phyloP scores from a whole-genome alignment of 2,888 invertebrate species.

The Strigamia transsilvanica region DNA sequence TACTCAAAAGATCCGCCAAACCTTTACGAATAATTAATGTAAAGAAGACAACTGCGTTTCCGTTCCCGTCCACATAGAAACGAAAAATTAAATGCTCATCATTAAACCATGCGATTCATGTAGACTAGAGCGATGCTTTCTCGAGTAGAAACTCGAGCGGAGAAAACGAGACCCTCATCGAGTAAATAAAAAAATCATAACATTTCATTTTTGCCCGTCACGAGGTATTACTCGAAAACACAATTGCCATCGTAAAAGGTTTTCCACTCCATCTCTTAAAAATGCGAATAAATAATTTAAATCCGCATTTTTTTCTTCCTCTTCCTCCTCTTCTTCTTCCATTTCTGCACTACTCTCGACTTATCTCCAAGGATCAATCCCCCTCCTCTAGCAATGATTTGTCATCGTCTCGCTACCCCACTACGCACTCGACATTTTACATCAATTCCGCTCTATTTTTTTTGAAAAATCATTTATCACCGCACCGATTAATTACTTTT shows the following conservation, averaged over 20 bases:
- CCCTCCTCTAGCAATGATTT: not conserved
- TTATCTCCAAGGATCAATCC: slow-evolving; percentile 29
- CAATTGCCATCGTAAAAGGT: slow-evolving; percentile 39
- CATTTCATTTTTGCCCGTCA: slow-evolving; percentile 42
- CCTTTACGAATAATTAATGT: too few species aligned
- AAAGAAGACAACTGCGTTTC: not conserved
- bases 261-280: slow-evolving; percentile 32
- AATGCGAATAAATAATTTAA: slow-evolving; percentile 25
- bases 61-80: not conserved
- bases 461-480: not conserved
- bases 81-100: slow-evolving; percentile 6
- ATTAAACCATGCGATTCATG: not conserved
- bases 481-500: not conserved
- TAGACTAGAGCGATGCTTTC: not conserved
- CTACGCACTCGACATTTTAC: not conserved
- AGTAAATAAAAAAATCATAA: slow-evolving; percentile 44
- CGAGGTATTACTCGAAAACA: slow-evolving; percentile 42
- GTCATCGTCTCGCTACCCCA: not conserved
- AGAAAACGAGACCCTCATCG: slow-evolving; percentile 26
- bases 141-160: not conserved
- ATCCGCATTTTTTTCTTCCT: slow-evolving; percentile 5
- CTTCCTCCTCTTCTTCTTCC: not conserved
- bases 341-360: slow-evolving; percentile 4
- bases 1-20: not conserved
- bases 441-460: not conserved